Base-by-base conservation (phyloP, 2,888 invertebrate genomes). In the Mesochorus sp. region DNA sequence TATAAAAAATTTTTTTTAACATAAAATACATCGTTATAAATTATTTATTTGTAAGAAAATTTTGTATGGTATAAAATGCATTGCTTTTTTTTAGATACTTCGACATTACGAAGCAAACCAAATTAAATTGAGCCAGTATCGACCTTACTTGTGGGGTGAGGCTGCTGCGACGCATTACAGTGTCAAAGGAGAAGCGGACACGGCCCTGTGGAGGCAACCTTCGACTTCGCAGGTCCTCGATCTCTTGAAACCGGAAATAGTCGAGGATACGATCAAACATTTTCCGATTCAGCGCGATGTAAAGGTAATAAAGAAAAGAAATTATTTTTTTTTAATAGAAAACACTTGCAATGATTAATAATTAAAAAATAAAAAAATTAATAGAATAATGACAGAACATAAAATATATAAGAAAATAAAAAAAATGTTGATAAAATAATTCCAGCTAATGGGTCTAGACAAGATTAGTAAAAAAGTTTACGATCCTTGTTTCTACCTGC, bases 91-190 rank as follows among this genome's bases (percentile, higher is more conserved):
- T 75, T 92, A 93, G 59, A 92, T 97, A 79, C 88, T 97, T 68
- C 93, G 94, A 81, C 92, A 93, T 78, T 96, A 96, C 91, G 95
- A 97, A 91, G 91, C 91, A 76, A 94, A 94, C 86, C 94, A 94
- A 62, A 92, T 94, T 74, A 93, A 94, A 17, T 92, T 96, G 8
- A 92, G 93, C 59, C 92, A 94, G 84, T 95, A 93, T 88, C 94
- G 95, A 80, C 97, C 97, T 0, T 96, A 95, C 85, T 91, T 97
- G 0, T 98, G 96, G 95, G 97, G 97, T 0, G 94, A 94, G 87
- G 94, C 95, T 1, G 97, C 97, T 0, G 94, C 95, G 0, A 94
- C 94, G 61, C 94, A 96, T 88, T 97, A 96, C 87, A 94, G 96
- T 0, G 93, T 96, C 0, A 92, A 93, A 59, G 93, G 93, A 12